Percentiles rank a stretch among this genome's conserved stretches.
These are phyloP conservation scores for Phalangium opilio DNA, from an alignment of 2,888 invertebrate genomes.

Conservation along the genomic window DNA sequence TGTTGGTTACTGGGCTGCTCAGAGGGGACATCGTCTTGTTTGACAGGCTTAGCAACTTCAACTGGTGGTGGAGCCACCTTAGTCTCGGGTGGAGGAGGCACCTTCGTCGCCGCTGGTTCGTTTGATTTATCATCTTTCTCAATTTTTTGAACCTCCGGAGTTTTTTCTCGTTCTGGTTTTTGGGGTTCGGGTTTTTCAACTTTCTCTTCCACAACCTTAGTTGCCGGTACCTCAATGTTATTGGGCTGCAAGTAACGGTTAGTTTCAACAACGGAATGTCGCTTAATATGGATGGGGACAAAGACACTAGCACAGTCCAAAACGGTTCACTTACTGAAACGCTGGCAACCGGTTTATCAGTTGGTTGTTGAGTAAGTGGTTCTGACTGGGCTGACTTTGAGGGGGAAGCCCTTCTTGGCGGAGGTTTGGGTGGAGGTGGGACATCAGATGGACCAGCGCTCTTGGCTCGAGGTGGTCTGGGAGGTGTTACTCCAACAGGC, in stretches of 20 bases:
- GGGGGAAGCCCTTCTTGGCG: neutral
- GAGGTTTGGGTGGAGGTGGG: neutral
- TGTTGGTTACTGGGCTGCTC: conserved; percentile 18
- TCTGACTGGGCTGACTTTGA: neutral
- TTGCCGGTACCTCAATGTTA: neutral
- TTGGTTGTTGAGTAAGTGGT: no score
- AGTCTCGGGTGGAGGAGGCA: neutral
- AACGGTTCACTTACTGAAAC: no score
- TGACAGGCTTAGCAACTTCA: no score
- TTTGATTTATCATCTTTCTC: neutral
- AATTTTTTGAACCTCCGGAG: neutral
- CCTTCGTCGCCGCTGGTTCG: neutral
- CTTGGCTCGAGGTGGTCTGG: conserved; percentile 16
- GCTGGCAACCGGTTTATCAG: no score
- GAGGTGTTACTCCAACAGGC: neutral
- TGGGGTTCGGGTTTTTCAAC: neutral
- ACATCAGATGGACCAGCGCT: conserved; percentile 15
- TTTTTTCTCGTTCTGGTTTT: neutral
- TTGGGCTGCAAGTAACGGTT: neutral
- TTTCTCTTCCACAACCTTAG: neutral
- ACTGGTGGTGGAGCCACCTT: no score
- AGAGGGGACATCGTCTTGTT: no score
- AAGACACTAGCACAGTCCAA: no score
- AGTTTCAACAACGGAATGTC: neutral
- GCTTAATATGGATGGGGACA: no score